phyloP scores from a whole-genome alignment of 2,888 invertebrate species.

The Altica lythri region DNA sequence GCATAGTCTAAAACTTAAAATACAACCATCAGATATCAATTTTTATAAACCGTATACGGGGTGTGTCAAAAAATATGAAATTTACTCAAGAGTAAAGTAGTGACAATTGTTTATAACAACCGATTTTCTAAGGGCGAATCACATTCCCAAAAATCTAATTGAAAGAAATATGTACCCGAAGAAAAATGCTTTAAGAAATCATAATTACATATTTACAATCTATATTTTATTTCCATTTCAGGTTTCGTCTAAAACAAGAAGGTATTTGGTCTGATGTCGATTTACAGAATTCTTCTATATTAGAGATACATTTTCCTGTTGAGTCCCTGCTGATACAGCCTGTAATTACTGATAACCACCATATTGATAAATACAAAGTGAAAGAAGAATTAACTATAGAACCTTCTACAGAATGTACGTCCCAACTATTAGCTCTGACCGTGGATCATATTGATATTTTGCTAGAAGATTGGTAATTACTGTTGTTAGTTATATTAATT shows the following conservation, averaged over 20 bases:
- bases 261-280: constrained; percentile 87
- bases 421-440: constrained; percentile 82
- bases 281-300: constrained; percentile 75
- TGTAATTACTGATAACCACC: constrained; percentile 47
- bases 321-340: constrained; percentile 65
- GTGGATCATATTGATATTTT: constrained; percentile 96
- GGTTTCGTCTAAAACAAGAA: constrained; percentile 77
- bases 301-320: constrained; percentile 85
- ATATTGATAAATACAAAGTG: constrained; percentile 45
- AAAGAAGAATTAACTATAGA: constrained; percentile 67
- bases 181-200: too few relatives aligned
- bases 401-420: constrained; percentile 77
- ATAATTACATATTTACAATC: background rate
- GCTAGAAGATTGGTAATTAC: constrained; percentile 88
- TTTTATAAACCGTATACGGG: too few relatives aligned
- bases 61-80: too few relatives aligned
- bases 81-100: too few relatives aligned
- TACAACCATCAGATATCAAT: too few relatives aligned
- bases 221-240: constrained; percentile 7
- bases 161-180: too few relatives aligned
- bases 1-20: too few relatives aligned
- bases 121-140: too few relatives aligned
- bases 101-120: too few relatives aligned
- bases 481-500: background rate
- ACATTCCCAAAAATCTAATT: too few relatives aligned